These are phyloP conservation scores for Diarsia rubi DNA, from an alignment of 2,888 invertebrate species.

Conservation along the genomic window DNA sequence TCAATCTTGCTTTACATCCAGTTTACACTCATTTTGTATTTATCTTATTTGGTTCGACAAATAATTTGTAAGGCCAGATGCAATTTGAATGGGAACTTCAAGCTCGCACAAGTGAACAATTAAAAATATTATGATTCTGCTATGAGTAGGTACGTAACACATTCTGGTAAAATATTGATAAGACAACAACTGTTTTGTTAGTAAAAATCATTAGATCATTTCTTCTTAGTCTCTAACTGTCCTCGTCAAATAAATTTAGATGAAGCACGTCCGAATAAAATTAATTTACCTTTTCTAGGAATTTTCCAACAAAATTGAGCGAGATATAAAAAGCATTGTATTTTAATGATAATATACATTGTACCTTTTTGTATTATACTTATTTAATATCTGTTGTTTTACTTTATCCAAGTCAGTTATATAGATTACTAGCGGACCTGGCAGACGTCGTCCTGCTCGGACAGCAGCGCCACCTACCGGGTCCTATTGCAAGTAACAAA, in stretches of 20 bases:
- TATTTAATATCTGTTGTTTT: not conserved
- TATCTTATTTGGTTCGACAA: constrained; percentile 75
- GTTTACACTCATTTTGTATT: constrained; percentile 74
- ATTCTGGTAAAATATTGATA: not conserved
- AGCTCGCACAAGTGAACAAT: not conserved
- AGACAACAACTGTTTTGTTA: not conserved
- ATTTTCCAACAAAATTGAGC: constrained; percentile 6
- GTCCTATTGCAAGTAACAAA: no score
- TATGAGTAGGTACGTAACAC: no score
- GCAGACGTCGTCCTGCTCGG: no score
- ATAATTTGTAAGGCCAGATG: constrained; percentile 71
- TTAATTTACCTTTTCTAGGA: constrained; percentile 1
- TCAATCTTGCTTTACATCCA: constrained; percentile 84
- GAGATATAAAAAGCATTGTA: constrained; percentile 3
- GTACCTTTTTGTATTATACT: not conserved
- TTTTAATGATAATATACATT: not conserved
- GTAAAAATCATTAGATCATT: not conserved
- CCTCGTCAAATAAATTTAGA: no score
- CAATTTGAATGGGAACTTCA: constrained; percentile 47
- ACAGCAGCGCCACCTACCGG: no score
- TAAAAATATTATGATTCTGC: not conserved
- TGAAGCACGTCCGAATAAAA: constrained; percentile 8
- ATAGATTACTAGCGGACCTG: no score
- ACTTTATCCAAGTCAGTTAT: not conserved
- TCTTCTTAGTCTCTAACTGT: no score